Base-by-base conservation (phyloP, 2,888 invertebrate species). In the Octodonta nipae region DNA sequence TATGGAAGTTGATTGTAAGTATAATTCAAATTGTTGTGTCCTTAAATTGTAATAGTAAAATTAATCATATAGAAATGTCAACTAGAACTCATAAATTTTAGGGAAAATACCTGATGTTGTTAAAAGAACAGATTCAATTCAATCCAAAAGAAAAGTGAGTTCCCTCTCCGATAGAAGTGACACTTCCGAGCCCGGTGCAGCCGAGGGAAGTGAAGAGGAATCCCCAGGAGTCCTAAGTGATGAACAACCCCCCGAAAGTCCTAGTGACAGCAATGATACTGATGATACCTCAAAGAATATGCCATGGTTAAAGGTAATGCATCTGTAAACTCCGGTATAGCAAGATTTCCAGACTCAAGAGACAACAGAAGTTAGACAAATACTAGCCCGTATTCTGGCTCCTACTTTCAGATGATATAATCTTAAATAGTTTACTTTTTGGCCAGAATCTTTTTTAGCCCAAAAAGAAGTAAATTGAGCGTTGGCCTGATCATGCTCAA, bases 241-340 rank as follows among this genome's bases (percentile, higher is more conserved):
- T 52, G 93, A 93, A 51, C 91, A 89, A 54, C 86, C 85, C 2
- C 87, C 87, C 0, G 92, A 92, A 54, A 88, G 87, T 51, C 89
- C 89, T 0, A 78, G 76, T 35, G 88, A 89, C 54, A 80, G 82
- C 46, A 85, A 88, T 54, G 87, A 88, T 40, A 83, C 86, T 0
- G 93, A 93, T 51, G 92, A 95, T 44, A 81, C 80, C 1, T 77
- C 78, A 32, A 85, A 82, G 50, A 81, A 84, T 54, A 84, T 93
- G 70, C 95, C 96, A 0, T 98, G 96, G 96, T 72, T 95, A 42
- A 88, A 85, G 67, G 78, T 74, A 53, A n/a, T n/a, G n/a, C n/a
- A n/a, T n/a, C n/a, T n/a, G n/a, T n/a, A n/a, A n/a, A n/a, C n/a
- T n/a, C n/a, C n/a, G n/a, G n/a, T n/a, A n/a, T n/a, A n/a, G n/a